These are phyloP conservation scores for Amiota communis DNA, from an alignment of 2,888 invertebrate species.

Conservation along the genomic window DNA sequence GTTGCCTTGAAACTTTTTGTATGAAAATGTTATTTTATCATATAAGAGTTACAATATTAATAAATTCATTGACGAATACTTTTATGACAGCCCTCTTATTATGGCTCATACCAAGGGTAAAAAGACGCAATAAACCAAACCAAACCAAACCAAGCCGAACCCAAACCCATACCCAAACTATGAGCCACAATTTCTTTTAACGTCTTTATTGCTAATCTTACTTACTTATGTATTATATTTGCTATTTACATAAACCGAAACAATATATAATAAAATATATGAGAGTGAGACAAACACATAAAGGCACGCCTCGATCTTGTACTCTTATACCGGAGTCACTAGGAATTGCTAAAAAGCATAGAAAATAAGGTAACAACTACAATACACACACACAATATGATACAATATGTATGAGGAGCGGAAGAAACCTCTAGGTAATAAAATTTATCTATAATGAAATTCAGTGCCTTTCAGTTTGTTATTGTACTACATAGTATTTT, in stretches of 20 bases:
- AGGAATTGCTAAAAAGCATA: background rate
- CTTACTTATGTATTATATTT: conserved; percentile 16
- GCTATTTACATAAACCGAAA: conserved; percentile 20
- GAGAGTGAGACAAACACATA: background rate
- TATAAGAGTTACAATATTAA: too few species aligned
- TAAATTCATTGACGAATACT: too few species aligned
- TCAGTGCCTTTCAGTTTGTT: conserved; percentile 26
- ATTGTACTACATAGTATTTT: background rate
- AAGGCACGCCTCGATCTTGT: background rate
- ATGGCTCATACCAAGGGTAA: background rate
- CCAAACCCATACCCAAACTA: background rate
- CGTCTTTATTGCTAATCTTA: conserved; percentile 1
- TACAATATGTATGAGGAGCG: background rate
- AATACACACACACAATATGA: background rate
- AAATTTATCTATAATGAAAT: conserved; percentile 65
- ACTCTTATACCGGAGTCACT: too few species aligned
- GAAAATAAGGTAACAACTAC: background rate
- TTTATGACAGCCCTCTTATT: too few species aligned
- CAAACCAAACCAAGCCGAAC: background rate
- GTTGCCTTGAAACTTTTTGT: too few species aligned
- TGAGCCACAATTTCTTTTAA: background rate
- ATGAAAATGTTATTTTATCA: too few species aligned
- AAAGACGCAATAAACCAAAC: background rate
- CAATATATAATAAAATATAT: conserved; percentile 8
- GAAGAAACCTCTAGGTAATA: conserved; percentile 46